Evolutionary conservation across 2,797 vertebrate species (phyloP).

Genomic region (Syngnathus acus): DNA sequence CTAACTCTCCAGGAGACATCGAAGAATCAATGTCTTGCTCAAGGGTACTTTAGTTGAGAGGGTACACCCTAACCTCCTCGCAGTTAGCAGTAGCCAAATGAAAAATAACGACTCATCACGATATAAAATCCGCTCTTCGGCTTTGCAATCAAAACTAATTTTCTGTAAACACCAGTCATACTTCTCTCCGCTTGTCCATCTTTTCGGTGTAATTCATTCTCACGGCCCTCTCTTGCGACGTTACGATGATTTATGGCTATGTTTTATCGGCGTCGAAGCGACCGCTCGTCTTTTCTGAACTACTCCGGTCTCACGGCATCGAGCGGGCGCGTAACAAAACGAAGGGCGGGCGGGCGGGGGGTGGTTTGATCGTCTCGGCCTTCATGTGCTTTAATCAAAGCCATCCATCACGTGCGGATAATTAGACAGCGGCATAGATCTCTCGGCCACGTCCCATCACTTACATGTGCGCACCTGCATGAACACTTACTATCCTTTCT

Average conservation of each 20-base stretch:
- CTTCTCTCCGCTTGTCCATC: slow-evolving; percentile 2
- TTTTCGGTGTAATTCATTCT: slow-evolving; percentile 15
- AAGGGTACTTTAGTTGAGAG: too few species aligned
- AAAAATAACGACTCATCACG: not conserved
- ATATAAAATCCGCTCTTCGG: not conserved
- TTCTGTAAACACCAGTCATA: not conserved
- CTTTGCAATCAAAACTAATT: not conserved
- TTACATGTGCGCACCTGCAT: slow-evolving; percentile 15
- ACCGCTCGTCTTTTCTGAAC: slow-evolving; percentile 51
- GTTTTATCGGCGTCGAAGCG: slow-evolving; percentile 58
- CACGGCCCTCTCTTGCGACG: slow-evolving; percentile 2
- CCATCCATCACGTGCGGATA: slow-evolving; percentile 62
- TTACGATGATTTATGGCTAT: slow-evolving; percentile 53
- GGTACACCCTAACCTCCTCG: not conserved
- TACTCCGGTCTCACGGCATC: slow-evolving; percentile 34
- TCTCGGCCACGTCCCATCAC: slow-evolving; percentile 41
- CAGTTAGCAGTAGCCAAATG: not conserved
- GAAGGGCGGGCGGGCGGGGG: slow-evolving; percentile 1
- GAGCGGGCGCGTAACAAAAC: slow-evolving; percentile 19
- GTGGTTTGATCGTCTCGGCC: slow-evolving; percentile 38
- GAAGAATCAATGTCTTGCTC: too few species aligned
- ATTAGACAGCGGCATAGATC: slow-evolving; percentile 62
- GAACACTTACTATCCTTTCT: slow-evolving; percentile 9
- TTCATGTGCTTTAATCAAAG: slow-evolving; percentile 65
- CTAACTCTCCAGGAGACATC: too few species aligned